phyloP scores from a whole-genome alignment of 2,888 invertebrate genomes.

The Orthosia gracilis region DNA sequence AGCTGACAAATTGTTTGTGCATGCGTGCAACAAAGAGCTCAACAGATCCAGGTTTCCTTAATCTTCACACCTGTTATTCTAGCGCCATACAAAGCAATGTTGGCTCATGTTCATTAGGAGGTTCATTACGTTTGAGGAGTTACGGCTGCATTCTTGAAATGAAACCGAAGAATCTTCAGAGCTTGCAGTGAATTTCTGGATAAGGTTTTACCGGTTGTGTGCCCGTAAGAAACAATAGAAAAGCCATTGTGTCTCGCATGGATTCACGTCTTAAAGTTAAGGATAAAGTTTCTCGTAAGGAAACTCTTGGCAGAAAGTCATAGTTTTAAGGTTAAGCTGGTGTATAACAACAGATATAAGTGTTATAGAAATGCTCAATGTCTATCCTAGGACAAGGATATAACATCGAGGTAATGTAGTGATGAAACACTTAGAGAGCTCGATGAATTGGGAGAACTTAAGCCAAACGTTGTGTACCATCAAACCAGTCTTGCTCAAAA shows the following conservation, averaged over 20 bases:
- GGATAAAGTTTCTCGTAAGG: neutral
- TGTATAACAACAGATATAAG: too few relatives aligned
- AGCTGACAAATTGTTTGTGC: too few relatives aligned
- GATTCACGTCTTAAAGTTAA: neutral
- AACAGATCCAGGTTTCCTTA: neutral
- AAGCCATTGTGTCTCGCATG: too few relatives aligned
- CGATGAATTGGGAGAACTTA: too few relatives aligned
- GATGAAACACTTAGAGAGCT: too few relatives aligned
- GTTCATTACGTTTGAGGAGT: constrained; percentile 3
- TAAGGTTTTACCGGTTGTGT: neutral
- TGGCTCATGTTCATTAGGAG: constrained; percentile 1
- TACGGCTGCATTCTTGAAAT: neutral
- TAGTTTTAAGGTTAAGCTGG: neutral
- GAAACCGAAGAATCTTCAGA: constrained; percentile 10
- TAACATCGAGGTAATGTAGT: neutral
- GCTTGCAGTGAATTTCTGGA: neutral
- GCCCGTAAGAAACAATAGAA: too few relatives aligned
- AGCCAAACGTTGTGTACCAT: too few relatives aligned
- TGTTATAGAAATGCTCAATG: neutral
- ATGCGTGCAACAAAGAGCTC: too few relatives aligned
- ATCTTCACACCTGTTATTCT: neutral
- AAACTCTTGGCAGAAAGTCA: neutral
- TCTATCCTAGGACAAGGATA: neutral
- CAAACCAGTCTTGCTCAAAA: too few relatives aligned
- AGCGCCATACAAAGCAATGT: neutral